Evolutionary conservation across 1,140 invertebrate genomes (phyloP).

Genomic region (Drosophila nikananu): DNA sequence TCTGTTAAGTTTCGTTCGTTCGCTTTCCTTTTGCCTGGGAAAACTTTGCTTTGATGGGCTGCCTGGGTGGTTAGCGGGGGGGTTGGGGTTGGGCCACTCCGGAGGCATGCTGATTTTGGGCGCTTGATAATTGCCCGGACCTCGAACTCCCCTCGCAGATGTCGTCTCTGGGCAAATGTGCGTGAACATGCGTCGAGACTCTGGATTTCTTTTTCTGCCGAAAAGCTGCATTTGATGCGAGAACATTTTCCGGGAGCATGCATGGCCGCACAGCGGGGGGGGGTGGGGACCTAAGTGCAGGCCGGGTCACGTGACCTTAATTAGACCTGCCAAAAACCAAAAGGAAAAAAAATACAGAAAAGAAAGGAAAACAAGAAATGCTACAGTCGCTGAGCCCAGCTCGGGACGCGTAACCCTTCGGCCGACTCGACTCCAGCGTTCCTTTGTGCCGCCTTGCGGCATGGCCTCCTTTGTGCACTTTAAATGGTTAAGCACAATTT

Average conservation of each 20-base stretch:
- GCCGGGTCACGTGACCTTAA: slow-evolving; percentile 76
- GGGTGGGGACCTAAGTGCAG: slow-evolving; percentile 16
- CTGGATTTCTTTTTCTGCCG: slow-evolving; percentile 44
- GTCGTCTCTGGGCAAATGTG: slow-evolving; percentile 61
- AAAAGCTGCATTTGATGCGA: slow-evolving; percentile 73
- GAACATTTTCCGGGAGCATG: slow-evolving; percentile 62
- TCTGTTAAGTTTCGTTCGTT: slow-evolving; percentile 68
- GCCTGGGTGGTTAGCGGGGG: neutral
- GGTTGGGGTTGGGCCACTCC: neutral
- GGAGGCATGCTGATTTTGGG: slow-evolving; percentile 61
- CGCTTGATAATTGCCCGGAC: slow-evolving; percentile 69
- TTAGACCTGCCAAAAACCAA: slow-evolving; percentile 56
- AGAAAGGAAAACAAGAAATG: neutral
- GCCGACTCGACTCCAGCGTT: slow-evolving; percentile 20
- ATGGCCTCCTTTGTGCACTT: slow-evolving; percentile 30
- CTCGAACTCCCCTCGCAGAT: neutral
- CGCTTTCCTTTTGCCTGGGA: slow-evolving; percentile 40
- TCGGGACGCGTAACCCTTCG: slow-evolving; percentile 34
- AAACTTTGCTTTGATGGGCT: slow-evolving; percentile 71
- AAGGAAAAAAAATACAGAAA: neutral
- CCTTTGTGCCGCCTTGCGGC: slow-evolving; percentile 26
- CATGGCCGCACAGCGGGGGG: slow-evolving; percentile 62
- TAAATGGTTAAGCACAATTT: slow-evolving; percentile 18
- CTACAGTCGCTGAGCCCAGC: slow-evolving; percentile 16
- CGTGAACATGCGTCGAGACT: slow-evolving; percentile 58